Base-by-base conservation (phyloP, 2,888 invertebrate genomes). In the Lacanobia oleracea region DNA sequence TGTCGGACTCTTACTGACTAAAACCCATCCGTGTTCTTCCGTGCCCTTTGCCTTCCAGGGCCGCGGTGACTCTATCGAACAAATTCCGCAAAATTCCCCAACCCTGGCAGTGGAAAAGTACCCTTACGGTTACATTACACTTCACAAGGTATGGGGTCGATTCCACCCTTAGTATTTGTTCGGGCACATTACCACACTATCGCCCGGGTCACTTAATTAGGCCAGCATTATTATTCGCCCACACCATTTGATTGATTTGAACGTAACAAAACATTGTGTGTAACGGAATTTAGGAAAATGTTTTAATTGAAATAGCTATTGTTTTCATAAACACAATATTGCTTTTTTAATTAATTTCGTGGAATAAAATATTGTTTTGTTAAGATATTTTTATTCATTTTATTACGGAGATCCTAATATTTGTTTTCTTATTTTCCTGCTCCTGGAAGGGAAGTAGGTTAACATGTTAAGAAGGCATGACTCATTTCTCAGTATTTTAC, bases 81-180 rank as follows among this genome's bases (percentile, higher is more conserved):
- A 27, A 27, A 27, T 27, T 27, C 27, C 3, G 27, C 27, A 27
- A 27, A n/a, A 27, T 27, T 27, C 27, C 27, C 2, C 27, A 27
- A 27, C 27, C 27, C 27, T 3, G 3, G 3, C 27, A 27, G 27
- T 27, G 27, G 27, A 27, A 27, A 27, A 27, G 48, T 18, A 48
- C 56, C 21, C 27, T 27, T 65, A 40, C 64, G 5, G 56, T 33
- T 48, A 48, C 16, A 14, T 45, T 40, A 12, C 40, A 51, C 10
- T 23, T 23, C 18, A 62, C 37, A 54, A 40, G 61, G 23, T 27
- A 50, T 18, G 51, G 21, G 61, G 45, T 63, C n/a, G 7, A 54
- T 54, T 7, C 53, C 23, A 66, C n/a, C 48, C 65, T 27, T n/a
- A 61, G 27, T 83, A 64, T 83, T 80, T 83, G 21, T 27, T 73